A percentile compares a stretch with the other conserved stretches of the same genome.
These are phyloP conservation scores for Setophaga coronata DNA, from an alignment of 2,113 vertebrate genomes.

Conservation along the genomic window DNA sequence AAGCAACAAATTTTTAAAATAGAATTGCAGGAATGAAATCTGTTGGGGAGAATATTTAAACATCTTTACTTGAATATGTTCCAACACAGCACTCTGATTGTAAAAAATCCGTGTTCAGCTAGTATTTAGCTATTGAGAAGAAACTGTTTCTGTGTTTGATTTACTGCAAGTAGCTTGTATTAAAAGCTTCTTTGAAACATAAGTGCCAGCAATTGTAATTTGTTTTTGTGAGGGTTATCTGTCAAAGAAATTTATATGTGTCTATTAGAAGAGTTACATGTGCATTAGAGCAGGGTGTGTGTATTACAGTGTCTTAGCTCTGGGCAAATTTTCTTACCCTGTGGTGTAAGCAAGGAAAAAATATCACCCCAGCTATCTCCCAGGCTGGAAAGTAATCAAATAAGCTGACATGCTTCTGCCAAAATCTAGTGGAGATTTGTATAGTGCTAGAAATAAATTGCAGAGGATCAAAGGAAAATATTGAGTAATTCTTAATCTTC, in stretches of 20 bases:
- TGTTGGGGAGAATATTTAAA: neutral
- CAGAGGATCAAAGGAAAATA: conserved; percentile 11
- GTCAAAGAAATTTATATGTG: neutral
- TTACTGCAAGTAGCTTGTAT: neutral
- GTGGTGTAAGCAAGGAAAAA: neutral
- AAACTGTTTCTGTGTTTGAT: neutral
- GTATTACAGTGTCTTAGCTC: neutral
- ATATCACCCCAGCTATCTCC: neutral
- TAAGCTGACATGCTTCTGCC: neutral
- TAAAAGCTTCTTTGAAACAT: neutral
- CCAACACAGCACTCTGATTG: neutral
- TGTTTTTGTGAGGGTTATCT: neutral
- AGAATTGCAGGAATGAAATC: neutral
- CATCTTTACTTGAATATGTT: neutral
- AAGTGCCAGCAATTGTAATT: neutral
- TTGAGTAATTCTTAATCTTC: neutral
- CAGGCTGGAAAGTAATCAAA: neutral
- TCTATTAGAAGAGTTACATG: neutral
- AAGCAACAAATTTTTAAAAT: neutral
- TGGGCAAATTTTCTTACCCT: neutral
- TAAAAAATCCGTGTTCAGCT: neutral
- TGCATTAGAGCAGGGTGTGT: neutral
- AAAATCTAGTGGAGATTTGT: neutral
- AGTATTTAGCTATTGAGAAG: neutral
- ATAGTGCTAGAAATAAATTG: neutral